phyloP scores from a whole-genome alignment of 2,797 vertebrate genomes.

The Muscicapa comitata region DNA sequence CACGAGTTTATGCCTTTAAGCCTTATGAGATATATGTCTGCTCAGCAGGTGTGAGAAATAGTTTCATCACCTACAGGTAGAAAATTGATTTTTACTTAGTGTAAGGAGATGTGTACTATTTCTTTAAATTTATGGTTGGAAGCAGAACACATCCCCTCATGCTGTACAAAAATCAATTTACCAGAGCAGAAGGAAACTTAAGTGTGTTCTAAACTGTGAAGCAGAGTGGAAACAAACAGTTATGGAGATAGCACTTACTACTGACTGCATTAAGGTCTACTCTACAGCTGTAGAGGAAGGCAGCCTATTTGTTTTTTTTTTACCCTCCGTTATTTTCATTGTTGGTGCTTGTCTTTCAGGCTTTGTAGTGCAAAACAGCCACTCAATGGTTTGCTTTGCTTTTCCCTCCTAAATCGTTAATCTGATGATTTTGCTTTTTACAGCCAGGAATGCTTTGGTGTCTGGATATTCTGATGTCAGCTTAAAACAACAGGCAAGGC shows the following conservation, averaged over 20 bases:
- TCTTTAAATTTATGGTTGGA: constrained; percentile 35
- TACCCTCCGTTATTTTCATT: background rate
- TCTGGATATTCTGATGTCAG: background rate
- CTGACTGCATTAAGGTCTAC: background rate
- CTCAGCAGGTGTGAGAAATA: background rate
- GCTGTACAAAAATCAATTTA: constrained; percentile 50
- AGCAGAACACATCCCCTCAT: constrained; percentile 8
- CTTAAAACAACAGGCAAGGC: background rate
- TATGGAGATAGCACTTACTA: background rate
- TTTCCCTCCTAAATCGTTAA: background rate
- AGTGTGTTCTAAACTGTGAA: constrained; percentile 1
- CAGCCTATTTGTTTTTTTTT: background rate
- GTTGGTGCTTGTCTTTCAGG: background rate
- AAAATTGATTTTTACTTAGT: constrained; percentile 58
- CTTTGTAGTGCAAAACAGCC: background rate
- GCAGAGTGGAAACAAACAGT: background rate
- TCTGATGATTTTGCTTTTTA: background rate
- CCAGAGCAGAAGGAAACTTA: background rate
- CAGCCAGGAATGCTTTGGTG: background rate
- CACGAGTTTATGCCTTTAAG: background rate
- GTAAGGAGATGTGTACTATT: constrained; percentile 38
- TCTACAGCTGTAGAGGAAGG: background rate
- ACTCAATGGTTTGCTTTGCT: background rate
- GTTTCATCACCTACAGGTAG: constrained; percentile 33
- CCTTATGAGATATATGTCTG: background rate